Evolutionary conservation across 2,113 vertebrate species (phyloP).

Genomic region (Apteryx owenii): DNA sequence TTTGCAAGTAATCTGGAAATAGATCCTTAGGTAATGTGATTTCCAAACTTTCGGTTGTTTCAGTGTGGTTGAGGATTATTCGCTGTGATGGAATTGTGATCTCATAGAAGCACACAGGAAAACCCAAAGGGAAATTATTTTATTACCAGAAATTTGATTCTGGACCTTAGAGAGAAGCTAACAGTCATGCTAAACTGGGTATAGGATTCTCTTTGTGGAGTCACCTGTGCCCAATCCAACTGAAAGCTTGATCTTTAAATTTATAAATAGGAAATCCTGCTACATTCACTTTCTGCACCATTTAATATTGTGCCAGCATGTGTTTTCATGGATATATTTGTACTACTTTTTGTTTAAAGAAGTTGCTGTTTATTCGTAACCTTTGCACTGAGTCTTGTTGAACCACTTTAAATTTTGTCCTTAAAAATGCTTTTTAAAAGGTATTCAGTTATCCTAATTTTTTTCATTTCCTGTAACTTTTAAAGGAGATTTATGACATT

Average conservation of each 20-base stretch:
- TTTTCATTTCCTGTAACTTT: slow-evolving; percentile 56
- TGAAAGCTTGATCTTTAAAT: slow-evolving; percentile 30
- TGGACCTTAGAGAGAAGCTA: neutral
- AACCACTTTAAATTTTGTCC: slow-evolving; percentile 22
- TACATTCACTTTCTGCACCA: neutral
- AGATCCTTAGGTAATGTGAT: neutral
- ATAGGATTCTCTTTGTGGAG: slow-evolving; percentile 3
- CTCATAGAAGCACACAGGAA: neutral
- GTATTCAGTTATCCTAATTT: neutral
- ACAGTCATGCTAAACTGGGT: slow-evolving; percentile 5
- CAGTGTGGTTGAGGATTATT: neutral
- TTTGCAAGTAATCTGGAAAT: neutral
- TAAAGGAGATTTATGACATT: slow-evolving; percentile 63
- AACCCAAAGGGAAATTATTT: neutral
- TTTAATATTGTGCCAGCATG: neutral
- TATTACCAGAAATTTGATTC: slow-evolving; percentile 13
- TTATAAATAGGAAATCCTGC: neutral
- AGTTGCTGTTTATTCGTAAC: neutral
- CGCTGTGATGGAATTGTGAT: neutral
- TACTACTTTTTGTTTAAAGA: neutral
- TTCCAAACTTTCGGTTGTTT: neutral
- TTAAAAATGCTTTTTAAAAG: slow-evolving; percentile 34
- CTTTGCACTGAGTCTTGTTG: neutral
- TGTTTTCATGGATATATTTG: neutral
- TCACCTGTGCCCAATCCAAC: slow-evolving; percentile 18